Base-by-base conservation (phyloP, 2,888 invertebrate genomes). In the Spicauda simplicius region DNA sequence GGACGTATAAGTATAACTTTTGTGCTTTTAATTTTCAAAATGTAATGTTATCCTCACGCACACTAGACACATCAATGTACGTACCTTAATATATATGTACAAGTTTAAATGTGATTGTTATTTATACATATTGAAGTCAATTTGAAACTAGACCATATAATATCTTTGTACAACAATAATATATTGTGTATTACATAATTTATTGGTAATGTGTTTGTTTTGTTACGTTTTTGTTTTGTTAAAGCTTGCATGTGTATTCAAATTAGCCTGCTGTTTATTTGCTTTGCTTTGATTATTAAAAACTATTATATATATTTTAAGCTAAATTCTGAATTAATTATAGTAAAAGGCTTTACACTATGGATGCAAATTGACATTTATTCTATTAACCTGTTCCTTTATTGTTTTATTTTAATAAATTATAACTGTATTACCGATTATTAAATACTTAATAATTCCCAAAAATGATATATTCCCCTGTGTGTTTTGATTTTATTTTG, bases 401-500 rank as follows among this genome's bases (percentile, higher is more conserved):
- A n/a, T 58, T 58, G 25, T 59, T 48, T 59, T 48, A n/a, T 25
- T n/a, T 19, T 19, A n/a, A 20, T 58, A 58, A 2, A 25, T 11
- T 48, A 16, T n/a, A 11, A 25, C 10, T 62, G 19, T 54, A 25
- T 64, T 45, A 20, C 45, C 25, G 20, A 33, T 6, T 54, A 41
- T n/a, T 19, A 62, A 20, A 53, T 37, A 33, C 14, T 48, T 20
- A 41, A 57, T 11, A 53, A 19, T 19, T 16, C 73, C 69, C 68
- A 70, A 68, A 74, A 72, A 73, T 80, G 75, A 71, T 72, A 74
- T 75, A 20, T 69, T 58, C 33, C 30, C 64, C 65, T 60, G 59
- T 69, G 58, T 69, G 37, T 70, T 69, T 63, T 63, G 68, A 59
- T 67, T 71, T 41, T 60, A 71, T 79, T 80, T 80, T 83, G 78